Percentiles rank a stretch among this genome's conserved stretches.
phyloP scores from a whole-genome alignment of 2,888 invertebrate species.

The Aphidius colemani region DNA sequence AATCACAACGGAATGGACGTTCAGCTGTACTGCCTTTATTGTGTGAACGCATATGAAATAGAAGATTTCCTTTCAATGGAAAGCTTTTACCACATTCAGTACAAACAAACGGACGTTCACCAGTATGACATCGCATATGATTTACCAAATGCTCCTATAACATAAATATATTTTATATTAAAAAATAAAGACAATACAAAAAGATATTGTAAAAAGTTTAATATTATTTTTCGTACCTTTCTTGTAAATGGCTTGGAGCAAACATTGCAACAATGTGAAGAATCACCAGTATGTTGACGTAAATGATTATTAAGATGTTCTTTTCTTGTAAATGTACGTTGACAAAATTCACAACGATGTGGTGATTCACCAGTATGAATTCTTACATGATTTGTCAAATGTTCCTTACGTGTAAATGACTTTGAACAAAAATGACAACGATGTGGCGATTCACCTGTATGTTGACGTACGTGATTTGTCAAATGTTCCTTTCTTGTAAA shows the following conservation, averaged over 20 bases:
- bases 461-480: constrained; percentile 84
- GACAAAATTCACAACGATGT: constrained; percentile 73
- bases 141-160: constrained; percentile 70
- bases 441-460: constrained; percentile 87
- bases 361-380: constrained; percentile 68
- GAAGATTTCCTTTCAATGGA: constrained; percentile 80
- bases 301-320: constrained; percentile 75
- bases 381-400: constrained; percentile 82
- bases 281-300: constrained; percentile 74
- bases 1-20: constrained; percentile 76
- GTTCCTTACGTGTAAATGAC: constrained; percentile 84
- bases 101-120: constrained; percentile 82
- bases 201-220: constrained; percentile 1
- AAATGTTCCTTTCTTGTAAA: constrained; percentile 82
- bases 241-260: constrained; percentile 76
- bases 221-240: constrained; percentile 59
- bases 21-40: constrained; percentile 73
- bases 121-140: constrained; percentile 78
- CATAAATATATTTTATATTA: background rate
- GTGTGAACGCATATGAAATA: constrained; percentile 87
- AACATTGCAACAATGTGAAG: constrained; percentile 74
- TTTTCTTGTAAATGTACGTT: constrained; percentile 73
- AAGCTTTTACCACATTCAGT: constrained; percentile 86
- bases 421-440: constrained; percentile 84
- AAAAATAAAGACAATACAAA: background rate